phyloP scores from a whole-genome alignment of 1,140 invertebrate genomes.

The Araneus ventricosus region DNA sequence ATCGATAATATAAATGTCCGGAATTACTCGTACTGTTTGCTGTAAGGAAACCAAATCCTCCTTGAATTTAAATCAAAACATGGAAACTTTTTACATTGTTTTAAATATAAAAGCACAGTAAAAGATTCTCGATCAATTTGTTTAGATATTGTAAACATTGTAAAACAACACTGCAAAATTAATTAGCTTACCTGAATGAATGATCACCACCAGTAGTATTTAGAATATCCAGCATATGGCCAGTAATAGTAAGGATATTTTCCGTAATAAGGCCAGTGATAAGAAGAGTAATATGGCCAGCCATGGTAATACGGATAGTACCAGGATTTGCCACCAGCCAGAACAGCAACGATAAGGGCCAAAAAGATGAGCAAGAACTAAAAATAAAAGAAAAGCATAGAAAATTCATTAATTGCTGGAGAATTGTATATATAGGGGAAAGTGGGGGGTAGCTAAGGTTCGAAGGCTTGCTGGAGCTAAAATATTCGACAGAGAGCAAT shows the following conservation, averaged over 20 bases:
- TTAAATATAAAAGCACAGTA: no score
- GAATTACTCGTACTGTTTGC: no score
- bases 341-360: constrained; percentile 23
- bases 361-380: constrained; percentile 43
- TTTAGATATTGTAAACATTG: neutral
- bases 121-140: no score
- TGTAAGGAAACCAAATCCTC: no score
- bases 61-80: no score
- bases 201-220: constrained; percentile 16
- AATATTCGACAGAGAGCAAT: no score
- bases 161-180: neutral
- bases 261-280: constrained; percentile 54
- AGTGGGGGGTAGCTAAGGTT: no score
- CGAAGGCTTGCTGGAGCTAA: no score
- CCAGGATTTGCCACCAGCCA: constrained; percentile 59
- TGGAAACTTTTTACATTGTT: no score
- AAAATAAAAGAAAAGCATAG: neutral
- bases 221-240: neutral
- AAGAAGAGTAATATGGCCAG: constrained; percentile 44
- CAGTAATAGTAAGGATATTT: constrained; percentile 57
- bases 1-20: no score
- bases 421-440: no score
- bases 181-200: neutral
- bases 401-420: no score
- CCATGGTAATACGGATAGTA: constrained; percentile 2